These are phyloP conservation scores for Heliconius hermathena DNA, from an alignment of 1,140 invertebrate species.

Conservation along the genomic window DNA sequence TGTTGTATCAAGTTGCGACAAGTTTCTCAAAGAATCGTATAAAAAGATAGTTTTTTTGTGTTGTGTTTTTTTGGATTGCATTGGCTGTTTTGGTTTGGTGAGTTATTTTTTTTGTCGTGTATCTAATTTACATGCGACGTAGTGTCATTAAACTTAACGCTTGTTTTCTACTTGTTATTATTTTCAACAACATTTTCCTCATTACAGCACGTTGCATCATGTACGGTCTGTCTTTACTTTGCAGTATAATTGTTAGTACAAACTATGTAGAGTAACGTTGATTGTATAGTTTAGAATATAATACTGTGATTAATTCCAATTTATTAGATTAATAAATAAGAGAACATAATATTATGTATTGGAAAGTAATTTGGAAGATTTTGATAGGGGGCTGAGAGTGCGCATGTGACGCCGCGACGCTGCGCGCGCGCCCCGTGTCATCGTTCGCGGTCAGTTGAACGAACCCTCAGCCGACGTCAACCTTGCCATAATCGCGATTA, in stretches of 20 bases:
- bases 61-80: constrained; percentile 70
- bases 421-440: constrained; percentile 75
- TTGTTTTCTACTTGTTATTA: constrained; percentile 24
- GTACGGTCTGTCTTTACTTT: not conserved
- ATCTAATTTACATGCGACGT: constrained; percentile 29
- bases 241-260: not conserved
- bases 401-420: constrained; percentile 69
- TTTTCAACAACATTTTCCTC: constrained; percentile 39
- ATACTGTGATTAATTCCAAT: not conserved
- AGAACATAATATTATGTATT: not conserved
- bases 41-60: constrained; percentile 59
- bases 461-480: constrained; percentile 77
- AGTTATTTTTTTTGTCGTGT: constrained; percentile 44
- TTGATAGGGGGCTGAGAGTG: constrained; percentile 34
- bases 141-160: constrained; percentile 39
- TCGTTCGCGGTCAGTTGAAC: constrained; percentile 80
- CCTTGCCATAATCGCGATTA: constrained; percentile 79
- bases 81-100: constrained; percentile 52
- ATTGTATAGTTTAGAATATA: not conserved
- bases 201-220: constrained; percentile 48
- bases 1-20: constrained; percentile 71
- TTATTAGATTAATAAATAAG: not conserved
- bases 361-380: not conserved
- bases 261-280: not conserved
- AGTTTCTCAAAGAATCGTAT: constrained; percentile 59